Evolutionary conservation across 2,888 invertebrate genomes (phyloP).

Genomic region (Blomia tropicalis): DNA sequence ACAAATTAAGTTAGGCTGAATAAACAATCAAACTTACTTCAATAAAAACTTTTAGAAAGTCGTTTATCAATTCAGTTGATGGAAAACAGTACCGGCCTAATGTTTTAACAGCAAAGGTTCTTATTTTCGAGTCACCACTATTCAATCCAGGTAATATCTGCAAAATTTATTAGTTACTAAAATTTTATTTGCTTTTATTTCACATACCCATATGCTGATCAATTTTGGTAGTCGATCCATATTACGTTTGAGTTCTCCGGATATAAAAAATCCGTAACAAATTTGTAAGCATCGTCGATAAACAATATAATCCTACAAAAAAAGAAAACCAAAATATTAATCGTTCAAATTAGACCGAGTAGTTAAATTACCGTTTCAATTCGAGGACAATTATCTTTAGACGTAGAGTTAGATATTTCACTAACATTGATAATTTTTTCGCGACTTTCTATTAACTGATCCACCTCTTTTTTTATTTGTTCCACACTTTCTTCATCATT

Average conservation of each 20-base stretch:
- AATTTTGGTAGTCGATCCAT: not conserved
- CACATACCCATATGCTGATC: not conserved
- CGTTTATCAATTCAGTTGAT: not conserved
- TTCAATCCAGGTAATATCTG: conserved; percentile 8
- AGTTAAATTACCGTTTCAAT: not conserved
- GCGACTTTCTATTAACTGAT: not conserved
- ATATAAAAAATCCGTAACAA: not conserved
- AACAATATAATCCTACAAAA: not conserved
- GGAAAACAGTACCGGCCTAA: conserved; percentile 4
- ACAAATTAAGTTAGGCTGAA: not conserved
- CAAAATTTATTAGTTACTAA: not conserved
- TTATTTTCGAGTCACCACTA: not conserved
- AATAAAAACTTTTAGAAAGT: conserved; percentile 2
- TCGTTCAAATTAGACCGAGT: no score
- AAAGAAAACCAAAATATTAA: no score
- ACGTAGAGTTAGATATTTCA: no score
- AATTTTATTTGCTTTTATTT: not conserved
- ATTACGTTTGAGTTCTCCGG: not conserved
- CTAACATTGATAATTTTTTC: not conserved
- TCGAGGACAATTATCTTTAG: not conserved
- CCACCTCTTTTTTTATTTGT: not conserved
- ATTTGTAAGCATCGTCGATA: not conserved
- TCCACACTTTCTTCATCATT: not conserved
- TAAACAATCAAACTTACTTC: not conserved
- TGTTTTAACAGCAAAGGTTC: not conserved